phyloP scores from a whole-genome alignment of 2,888 invertebrate genomes.

The Sinohyriopsis cumingii region DNA sequence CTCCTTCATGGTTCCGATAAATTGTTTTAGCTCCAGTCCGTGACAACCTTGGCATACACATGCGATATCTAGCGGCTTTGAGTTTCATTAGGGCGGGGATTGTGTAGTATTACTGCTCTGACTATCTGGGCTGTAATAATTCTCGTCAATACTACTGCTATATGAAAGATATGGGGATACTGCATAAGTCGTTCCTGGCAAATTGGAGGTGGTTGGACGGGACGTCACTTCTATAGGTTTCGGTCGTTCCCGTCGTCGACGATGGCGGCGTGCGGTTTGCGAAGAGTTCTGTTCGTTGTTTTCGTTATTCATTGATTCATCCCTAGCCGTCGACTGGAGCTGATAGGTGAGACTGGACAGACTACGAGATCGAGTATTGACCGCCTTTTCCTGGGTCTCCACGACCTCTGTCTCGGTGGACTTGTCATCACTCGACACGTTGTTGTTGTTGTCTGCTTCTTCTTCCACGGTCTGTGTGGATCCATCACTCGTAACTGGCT shows the following conservation, averaged over 20 bases:
- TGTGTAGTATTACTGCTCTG: too few relatives aligned
- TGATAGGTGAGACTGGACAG: conserved; percentile 44
- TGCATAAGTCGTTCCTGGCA: conserved; percentile 31
- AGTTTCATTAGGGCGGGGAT: too few relatives aligned
- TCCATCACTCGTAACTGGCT: conserved; percentile 29
- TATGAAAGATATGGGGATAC: conserved; percentile 51
- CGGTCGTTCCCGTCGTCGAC: conserved; percentile 54
- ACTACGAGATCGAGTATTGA: conserved; percentile 61
- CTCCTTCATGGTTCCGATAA: too few relatives aligned
- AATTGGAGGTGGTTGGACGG: conserved; percentile 49
- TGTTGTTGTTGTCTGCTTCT: conserved; percentile 31
- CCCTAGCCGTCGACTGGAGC: conserved; percentile 29
- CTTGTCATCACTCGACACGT: conserved; percentile 45
- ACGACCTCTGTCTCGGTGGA: conserved; percentile 55
- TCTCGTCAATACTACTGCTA: conserved; percentile 64
- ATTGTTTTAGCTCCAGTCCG: too few relatives aligned
- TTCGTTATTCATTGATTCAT: conserved; percentile 11
- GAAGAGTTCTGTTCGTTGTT: conserved; percentile 25
- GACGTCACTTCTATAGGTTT: conserved; percentile 57
- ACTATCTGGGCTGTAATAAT: conserved; percentile 48
- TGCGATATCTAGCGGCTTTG: too few relatives aligned
- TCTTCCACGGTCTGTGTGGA: conserved; percentile 39
- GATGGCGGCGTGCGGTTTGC: conserved; percentile 37
- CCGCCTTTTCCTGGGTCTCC: conserved; percentile 64
- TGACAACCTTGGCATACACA: too few relatives aligned